These are phyloP conservation scores for Sebastes vulpes DNA, from an alignment of 2,797 vertebrate species.

Conservation along the genomic window DNA sequence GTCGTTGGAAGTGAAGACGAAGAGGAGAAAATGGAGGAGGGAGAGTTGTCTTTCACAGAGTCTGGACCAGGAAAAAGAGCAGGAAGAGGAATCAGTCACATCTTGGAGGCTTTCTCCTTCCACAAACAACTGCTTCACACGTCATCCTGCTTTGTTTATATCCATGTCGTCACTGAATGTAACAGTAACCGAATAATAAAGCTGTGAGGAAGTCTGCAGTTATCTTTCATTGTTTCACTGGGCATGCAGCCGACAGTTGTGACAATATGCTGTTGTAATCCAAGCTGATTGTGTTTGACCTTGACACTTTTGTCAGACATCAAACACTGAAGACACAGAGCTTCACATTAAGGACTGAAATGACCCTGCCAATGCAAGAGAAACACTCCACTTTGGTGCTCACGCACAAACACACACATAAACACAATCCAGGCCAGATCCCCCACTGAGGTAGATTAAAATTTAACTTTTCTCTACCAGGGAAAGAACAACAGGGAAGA, in stretches of 20 bases:
- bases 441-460: slow-evolving; percentile 72
- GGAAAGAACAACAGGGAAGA: slow-evolving; percentile 28
- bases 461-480: slow-evolving; percentile 63
- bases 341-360: slow-evolving; percentile 6
- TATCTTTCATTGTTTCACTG: slow-evolving; percentile 16
- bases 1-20: slow-evolving; percentile 80
- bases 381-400: slow-evolving; percentile 11
- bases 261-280: slow-evolving; percentile 6
- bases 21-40: slow-evolving; percentile 71
- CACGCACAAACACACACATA: slow-evolving; percentile 25
- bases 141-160: slow-evolving; percentile 22
- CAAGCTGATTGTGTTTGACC: not conserved
- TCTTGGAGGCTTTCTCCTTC: not conserved
- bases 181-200: slow-evolving; percentile 11
- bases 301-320: slow-evolving; percentile 26
- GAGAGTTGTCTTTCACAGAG: slow-evolving; percentile 82
- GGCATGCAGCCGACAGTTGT: not conserved
- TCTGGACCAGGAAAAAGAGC: slow-evolving; percentile 66
- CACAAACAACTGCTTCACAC: slow-evolving; percentile 16
- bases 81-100: slow-evolving; percentile 30
- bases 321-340: not conserved
- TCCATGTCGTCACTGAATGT: not conserved
- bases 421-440: slow-evolving; percentile 50
- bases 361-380: not conserved
- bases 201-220: slow-evolving; percentile 15